phyloP scores from a whole-genome alignment of 2,797 vertebrate species.

The Sebastiscus albofasciatus region DNA sequence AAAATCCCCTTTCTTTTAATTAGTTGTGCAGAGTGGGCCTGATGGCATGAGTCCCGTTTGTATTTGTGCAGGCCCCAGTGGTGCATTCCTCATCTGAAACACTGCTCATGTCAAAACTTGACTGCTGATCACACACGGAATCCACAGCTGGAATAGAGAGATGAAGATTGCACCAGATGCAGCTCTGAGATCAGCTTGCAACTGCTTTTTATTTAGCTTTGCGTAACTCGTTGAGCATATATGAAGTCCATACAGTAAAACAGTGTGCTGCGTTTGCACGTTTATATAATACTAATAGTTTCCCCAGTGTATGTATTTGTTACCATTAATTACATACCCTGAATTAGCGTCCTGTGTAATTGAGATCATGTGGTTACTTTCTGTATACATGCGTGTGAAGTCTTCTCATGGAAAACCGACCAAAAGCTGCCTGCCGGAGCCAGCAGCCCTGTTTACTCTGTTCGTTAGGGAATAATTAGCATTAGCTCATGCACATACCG shows the following conservation, averaged over 20 bases:
- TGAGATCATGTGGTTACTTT: constrained; percentile 18
- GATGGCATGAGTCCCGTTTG: constrained; percentile 54
- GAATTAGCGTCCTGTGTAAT: constrained; percentile 26
- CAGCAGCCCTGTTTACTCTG: constrained; percentile 36
- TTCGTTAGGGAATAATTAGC: constrained; percentile 60
- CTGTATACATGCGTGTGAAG: background rate
- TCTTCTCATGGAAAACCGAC: constrained; percentile 33
- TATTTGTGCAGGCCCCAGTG: constrained; percentile 56
- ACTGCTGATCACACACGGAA: constrained; percentile 56
- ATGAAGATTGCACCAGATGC: constrained; percentile 50
- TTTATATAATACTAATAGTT: constrained; percentile 5
- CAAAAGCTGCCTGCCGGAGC: background rate
- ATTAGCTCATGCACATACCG: constrained; percentile 60
- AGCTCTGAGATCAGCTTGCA: constrained; percentile 27
- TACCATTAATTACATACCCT: background rate
- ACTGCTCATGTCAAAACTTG: constrained; percentile 75
- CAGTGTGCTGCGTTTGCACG: background rate
- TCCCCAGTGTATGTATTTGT: constrained; percentile 16
- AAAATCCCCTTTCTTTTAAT: constrained; percentile 69
- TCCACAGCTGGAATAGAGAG: constrained; percentile 31
- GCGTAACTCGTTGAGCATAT: background rate
- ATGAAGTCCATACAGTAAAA: background rate
- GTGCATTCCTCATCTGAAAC: constrained; percentile 72
- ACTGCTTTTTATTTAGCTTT: background rate
- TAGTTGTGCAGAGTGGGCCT: constrained; percentile 49